Base-by-base conservation (phyloP, 2,888 invertebrate species). In the Heterodera filipjevi region DNA sequence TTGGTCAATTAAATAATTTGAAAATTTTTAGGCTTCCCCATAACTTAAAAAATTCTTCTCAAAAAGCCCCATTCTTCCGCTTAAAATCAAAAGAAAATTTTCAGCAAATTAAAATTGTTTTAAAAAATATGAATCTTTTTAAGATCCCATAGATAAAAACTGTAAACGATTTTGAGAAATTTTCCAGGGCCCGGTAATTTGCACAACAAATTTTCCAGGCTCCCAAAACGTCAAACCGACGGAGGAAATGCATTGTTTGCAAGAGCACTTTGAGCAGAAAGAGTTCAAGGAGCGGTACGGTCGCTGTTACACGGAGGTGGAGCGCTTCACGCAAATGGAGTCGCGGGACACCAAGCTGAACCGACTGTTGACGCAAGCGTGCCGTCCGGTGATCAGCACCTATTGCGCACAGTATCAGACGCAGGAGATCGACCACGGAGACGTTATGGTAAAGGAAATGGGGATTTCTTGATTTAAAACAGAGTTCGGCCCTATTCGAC, bases 171-270 rank as follows among this genome's bases (percentile, higher is more conserved):
- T 49, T 53, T 12, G 5, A 22, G 49, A 14, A 53, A 53, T 22
- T 22, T 19, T 0, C 14, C 3, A 8, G n/a, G n/a, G n/a, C n/a
- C n/a, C n/a, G n/a, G n/a, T n/a, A n/a, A 53, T 22, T 53, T n/a
- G 6, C n/a, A 59, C 16, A 49, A 12, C 1, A 8, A 27, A 27
- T 59, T 59, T 59, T n/a, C n/a, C 27, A 59, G 59, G 59, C 66
- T 75, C 93, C 79, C 93, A 94, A 84, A 93, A 94, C 64, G 85
- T 87, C 3, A 80, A 85, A 76, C 87, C 87, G 12, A 81, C 81
- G 70, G 87, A 88, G 90, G 98, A 99, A 92, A 94, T 97, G 91
- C 91, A 92, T 79, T 99, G 98, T 88, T 92, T 98, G 72, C 97
- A 98, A 90, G 93, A 93, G 83, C 89, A 91, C 77, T 89, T 90